These are phyloP conservation scores for Prionailurus viverrinus DNA, from an alignment of 2,113 vertebrate genomes.

Conservation along the genomic window DNA sequence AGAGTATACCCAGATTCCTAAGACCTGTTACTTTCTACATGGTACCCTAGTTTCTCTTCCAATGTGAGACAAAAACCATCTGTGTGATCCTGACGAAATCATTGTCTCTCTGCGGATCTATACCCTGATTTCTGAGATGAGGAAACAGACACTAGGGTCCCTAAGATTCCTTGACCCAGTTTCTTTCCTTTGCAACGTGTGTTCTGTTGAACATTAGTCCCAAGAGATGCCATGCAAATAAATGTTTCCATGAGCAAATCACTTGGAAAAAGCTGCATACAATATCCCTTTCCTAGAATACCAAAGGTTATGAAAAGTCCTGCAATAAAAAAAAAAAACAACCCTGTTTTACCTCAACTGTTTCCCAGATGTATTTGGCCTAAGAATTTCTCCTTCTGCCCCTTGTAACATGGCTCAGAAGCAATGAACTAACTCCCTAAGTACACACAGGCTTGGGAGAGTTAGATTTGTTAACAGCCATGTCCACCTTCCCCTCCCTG, in stretches of 20 bases:
- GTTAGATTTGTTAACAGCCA: background rate
- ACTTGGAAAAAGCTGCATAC: background rate
- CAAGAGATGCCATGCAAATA: conserved; percentile 35
- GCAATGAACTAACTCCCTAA: background rate
- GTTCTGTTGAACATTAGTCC: conserved; percentile 45
- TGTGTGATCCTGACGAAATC: conserved; percentile 42
- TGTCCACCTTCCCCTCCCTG: background rate
- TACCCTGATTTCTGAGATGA: conserved; percentile 39
- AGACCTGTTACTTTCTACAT: background rate
- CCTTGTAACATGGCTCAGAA: conserved; percentile 15
- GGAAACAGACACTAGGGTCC: conserved; percentile 47
- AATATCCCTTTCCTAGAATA: conserved; percentile 13
- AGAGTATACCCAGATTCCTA: background rate
- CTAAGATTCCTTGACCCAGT: background rate
- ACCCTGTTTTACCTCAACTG: conserved; percentile 2
- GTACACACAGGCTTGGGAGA: background rate
- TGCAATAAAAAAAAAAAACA: background rate
- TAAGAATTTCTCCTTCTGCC: conserved; percentile 50
- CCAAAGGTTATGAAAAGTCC: conserved; percentile 53
- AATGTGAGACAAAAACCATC: conserved; percentile 24
- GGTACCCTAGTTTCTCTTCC: background rate
- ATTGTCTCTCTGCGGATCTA: background rate
- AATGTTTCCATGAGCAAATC: conserved; percentile 38
- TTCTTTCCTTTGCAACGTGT: conserved; percentile 39
- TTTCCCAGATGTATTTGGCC: conserved; percentile 51